These are phyloP conservation scores for Phoenicopterus ruber DNA, from an alignment of 2,113 vertebrate genomes.

Conservation along the genomic window DNA sequence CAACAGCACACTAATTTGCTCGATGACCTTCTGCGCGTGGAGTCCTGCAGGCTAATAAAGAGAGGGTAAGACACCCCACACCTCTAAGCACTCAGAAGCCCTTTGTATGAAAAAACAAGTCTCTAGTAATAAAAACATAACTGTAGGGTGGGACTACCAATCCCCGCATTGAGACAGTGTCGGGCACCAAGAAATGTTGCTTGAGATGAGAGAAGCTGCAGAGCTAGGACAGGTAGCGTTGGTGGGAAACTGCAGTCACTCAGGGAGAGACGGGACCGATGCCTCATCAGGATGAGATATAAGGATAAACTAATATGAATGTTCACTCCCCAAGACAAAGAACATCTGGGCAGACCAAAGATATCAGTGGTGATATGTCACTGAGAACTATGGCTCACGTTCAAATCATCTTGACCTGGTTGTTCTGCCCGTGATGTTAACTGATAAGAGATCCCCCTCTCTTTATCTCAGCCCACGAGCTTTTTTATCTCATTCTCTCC, in stretches of 20 bases:
- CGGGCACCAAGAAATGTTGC: neutral
- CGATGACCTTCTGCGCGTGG: neutral
- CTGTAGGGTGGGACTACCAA: neutral
- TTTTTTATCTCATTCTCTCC: neutral
- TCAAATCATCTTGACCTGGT: neutral
- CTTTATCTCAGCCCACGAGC: neutral
- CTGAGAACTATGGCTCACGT: neutral
- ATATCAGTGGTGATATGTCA: neutral
- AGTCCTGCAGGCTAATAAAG: neutral
- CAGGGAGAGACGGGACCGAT: neutral
- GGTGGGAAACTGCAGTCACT: neutral
- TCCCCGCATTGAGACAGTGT: neutral
- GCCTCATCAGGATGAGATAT: neutral
- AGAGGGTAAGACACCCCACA: accelerated
- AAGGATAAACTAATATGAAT: neutral
- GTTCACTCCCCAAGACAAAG: neutral
- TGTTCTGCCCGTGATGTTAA: neutral
- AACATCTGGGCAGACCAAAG: neutral
- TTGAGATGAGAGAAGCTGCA: neutral
- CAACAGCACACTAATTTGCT: neutral
- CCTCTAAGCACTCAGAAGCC: neutral
- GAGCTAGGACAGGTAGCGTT: neutral
- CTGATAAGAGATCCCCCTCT: neutral
- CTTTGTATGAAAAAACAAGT: neutral
- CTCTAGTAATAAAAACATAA: neutral